Conservation (phyloP, 2,797 vertebrate species). For the Balearica regulorum region DNA sequence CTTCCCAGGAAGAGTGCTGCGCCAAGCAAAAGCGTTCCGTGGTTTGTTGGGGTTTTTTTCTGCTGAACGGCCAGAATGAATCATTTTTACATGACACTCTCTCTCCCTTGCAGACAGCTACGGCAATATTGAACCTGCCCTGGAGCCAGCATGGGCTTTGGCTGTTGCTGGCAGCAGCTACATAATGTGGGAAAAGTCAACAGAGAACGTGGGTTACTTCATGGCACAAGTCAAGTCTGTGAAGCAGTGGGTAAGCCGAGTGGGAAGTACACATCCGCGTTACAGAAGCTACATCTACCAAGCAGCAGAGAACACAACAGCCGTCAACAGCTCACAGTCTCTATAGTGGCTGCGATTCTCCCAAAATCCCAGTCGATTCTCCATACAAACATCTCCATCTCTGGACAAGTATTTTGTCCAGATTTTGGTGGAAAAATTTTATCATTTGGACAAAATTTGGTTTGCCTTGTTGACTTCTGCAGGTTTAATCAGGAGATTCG, state of each 20-base stretch:
- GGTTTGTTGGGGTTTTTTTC: neutral
- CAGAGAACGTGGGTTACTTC: conserved; percentile 76
- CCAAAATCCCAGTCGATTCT: neutral
- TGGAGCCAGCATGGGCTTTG: conserved; percentile 81
- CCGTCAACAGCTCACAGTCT: neutral
- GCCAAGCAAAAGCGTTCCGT: neutral
- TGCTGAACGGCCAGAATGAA: neutral
- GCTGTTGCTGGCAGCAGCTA: conserved; percentile 82
- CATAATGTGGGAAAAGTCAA: conserved; percentile 86
- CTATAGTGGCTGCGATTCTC: rapidly evolving
- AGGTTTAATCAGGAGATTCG: neutral
- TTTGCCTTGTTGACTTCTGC: neutral
- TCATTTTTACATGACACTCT: neutral
- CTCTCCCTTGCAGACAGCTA: conserved; percentile 77
- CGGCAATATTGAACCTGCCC: conserved; percentile 75
- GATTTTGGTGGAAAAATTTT: neutral
- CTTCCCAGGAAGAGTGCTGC: neutral
- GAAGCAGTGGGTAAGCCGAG: conserved; percentile 82
- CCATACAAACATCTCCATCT: neutral
- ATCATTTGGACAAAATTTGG: neutral
- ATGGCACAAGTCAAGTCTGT: conserved; percentile 83
- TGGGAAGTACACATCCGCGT: neutral
- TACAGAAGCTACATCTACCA: neutral
- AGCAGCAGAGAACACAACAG: neutral
- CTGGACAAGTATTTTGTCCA: neutral